Evolutionary conservation across 2,888 invertebrate genomes (phyloP).

Genomic region (Drosophila suboccidentalis): DNA sequence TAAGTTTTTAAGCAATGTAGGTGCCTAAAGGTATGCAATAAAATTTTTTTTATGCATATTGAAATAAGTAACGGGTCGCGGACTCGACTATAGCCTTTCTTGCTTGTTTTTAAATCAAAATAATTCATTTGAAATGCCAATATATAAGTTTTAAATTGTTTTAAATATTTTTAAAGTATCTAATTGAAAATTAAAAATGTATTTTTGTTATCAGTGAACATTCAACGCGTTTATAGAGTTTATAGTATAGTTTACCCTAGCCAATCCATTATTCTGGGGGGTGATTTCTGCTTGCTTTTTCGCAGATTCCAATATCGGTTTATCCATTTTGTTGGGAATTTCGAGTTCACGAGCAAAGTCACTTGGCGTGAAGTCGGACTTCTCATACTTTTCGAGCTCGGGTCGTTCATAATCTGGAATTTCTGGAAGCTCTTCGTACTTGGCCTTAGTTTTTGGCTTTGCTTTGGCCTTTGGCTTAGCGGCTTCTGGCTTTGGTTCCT

Average conservation of each 20-base stretch:
- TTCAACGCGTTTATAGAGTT: neutral
- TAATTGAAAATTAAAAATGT: no score
- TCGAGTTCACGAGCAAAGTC: slow-evolving; percentile 83
- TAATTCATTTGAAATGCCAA: no score
- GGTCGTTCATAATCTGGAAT: slow-evolving; percentile 92
- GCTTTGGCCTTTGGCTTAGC: slow-evolving; percentile 79
- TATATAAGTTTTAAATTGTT: neutral
- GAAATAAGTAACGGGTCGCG: no score
- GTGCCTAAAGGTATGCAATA: no score
- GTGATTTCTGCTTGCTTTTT: slow-evolving; percentile 74
- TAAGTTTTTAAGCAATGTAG: no score
- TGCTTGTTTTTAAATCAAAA: no score
- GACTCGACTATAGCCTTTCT: no score
- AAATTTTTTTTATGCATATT: no score
- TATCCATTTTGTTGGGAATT: slow-evolving; percentile 84
- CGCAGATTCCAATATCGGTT: slow-evolving; percentile 68
- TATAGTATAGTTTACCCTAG: slow-evolving; percentile 75
- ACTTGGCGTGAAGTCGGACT: slow-evolving; percentile 86
- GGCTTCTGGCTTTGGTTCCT: slow-evolving; percentile 81
- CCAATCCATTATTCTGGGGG: slow-evolving; percentile 79
- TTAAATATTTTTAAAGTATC: no score
- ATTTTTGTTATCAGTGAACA: neutral
- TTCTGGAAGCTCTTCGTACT: slow-evolving; percentile 88
- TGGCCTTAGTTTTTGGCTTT: slow-evolving; percentile 77
- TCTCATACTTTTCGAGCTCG: slow-evolving; percentile 90